Percentiles rank a stretch among this genome's conserved stretches.
phyloP scores from a whole-genome alignment of 2,888 invertebrate species.

The Acleris laterana region DNA sequence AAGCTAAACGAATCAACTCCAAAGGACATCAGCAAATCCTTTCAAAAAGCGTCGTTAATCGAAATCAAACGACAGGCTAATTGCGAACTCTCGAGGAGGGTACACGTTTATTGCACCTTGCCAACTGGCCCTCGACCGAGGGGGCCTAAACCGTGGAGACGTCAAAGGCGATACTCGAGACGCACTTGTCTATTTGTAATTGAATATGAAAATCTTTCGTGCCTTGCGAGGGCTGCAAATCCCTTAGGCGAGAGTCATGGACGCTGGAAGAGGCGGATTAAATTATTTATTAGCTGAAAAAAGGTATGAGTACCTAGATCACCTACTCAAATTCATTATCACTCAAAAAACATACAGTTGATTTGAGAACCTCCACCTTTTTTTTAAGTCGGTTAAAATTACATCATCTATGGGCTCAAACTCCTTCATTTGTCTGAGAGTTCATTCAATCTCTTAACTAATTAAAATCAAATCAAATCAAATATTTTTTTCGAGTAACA shows the following conservation, averaged over 20 bases:
- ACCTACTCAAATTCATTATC: no score
- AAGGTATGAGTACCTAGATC: no score
- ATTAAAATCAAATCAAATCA: no score
- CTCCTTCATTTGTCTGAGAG: no score
- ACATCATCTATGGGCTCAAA: no score
- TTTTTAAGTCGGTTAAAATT: no score
- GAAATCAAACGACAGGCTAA: slow-evolving; percentile 35
- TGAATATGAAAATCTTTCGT: slow-evolving; percentile 82
- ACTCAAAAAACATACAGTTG: no score
- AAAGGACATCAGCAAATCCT: slow-evolving; percentile 14
- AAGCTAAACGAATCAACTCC: background rate
- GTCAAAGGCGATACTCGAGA: slow-evolving; percentile 78
- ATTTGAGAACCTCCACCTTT: no score
- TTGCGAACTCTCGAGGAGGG: slow-evolving; percentile 24
- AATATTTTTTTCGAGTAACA: no score
- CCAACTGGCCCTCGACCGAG: slow-evolving; percentile 51
- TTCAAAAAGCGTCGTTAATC: slow-evolving; percentile 28
- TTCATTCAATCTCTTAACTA: no score
- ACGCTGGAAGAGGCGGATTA: slow-evolving; percentile 29
- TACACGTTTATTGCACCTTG: slow-evolving; percentile 51
- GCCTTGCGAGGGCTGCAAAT: slow-evolving; percentile 57
- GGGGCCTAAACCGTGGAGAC: slow-evolving; percentile 72
- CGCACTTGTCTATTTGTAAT: slow-evolving; percentile 83
- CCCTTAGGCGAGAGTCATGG: slow-evolving; percentile 34
- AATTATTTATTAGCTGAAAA: background rate